These are phyloP conservation scores for Melanotaenia pygmaea DNA, from an alignment of 2,797 vertebrate genomes.

Conservation along the genomic window DNA sequence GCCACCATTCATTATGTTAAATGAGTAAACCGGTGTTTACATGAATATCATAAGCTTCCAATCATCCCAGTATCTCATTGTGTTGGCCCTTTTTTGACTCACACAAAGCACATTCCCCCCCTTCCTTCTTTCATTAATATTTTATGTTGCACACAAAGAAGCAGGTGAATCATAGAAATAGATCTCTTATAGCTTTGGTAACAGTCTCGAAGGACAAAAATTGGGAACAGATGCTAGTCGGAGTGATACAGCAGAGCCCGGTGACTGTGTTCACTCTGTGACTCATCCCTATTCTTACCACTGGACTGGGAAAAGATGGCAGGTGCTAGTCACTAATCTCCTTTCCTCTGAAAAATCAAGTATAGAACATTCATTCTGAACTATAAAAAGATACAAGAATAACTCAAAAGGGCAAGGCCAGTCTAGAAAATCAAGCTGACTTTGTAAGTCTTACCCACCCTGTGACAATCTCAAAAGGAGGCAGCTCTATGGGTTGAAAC, in stretches of 20 bases:
- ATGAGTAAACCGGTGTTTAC: slow-evolving; percentile 27
- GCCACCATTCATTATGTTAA: background rate
- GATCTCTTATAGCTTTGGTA: slow-evolving; percentile 39
- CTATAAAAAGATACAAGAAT: background rate
- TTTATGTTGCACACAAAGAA: slow-evolving; percentile 7
- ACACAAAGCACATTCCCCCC: slow-evolving; percentile 9
- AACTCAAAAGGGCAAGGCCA: background rate
- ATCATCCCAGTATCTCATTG: slow-evolving; percentile 6
- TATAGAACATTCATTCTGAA: slow-evolving; percentile 1
- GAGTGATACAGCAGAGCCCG: slow-evolving; percentile 31
- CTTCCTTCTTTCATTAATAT: slow-evolving; percentile 28
- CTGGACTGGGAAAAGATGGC: slow-evolving; percentile 44
- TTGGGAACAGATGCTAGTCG: slow-evolving; percentile 47
- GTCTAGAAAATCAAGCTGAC: background rate
- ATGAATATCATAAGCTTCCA: slow-evolving; percentile 32
- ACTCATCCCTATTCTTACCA: slow-evolving; percentile 73
- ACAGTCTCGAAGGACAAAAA: slow-evolving; percentile 31
- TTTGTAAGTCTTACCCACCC: slow-evolving; percentile 85
- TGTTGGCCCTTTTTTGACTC: slow-evolving; percentile 9
- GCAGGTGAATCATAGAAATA: slow-evolving; percentile 38
- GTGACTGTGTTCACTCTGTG: slow-evolving; percentile 43
- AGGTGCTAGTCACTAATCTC: slow-evolving; percentile 46
- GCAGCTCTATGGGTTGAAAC: slow-evolving; percentile 89
- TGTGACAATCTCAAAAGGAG: slow-evolving; percentile 93
- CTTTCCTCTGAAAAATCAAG: slow-evolving; percentile 8